Percentiles rank a stretch among this genome's conserved stretches.
phyloP scores from a whole-genome alignment of 2,888 invertebrate species.

The Oligia latruncula region DNA sequence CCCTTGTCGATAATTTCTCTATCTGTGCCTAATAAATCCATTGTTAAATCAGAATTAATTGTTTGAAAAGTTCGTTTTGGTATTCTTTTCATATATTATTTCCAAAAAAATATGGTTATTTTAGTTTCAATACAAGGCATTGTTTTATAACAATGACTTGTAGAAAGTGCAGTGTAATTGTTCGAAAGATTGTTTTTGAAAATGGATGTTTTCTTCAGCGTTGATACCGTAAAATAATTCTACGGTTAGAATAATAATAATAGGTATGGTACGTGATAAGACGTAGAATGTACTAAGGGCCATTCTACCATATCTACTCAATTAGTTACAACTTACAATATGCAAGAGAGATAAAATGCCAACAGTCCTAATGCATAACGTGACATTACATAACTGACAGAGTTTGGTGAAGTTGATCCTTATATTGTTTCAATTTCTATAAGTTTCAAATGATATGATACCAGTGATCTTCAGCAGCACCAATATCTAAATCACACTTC shows the following conservation, averaged over 20 bases:
- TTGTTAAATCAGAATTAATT: slow-evolving; percentile 2
- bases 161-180: not conserved
- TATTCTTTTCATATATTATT: not conserved
- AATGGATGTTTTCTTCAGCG: not conserved
- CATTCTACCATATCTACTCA: not conserved
- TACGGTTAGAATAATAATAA: not conserved
- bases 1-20: slow-evolving; percentile 22
- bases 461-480: not conserved
- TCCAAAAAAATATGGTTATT: not conserved
- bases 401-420: not conserved
- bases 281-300: not conserved
- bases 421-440: not conserved
- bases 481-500: not conserved
- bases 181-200: not conserved
- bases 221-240: not conserved
- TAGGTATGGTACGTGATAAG: not conserved
- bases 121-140: not conserved
- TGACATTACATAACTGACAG: not conserved
- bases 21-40: not conserved
- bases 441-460: not conserved
- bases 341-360: not conserved
- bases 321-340: not conserved
- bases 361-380: not conserved
- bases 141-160: not conserved
- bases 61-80: not conserved